These are phyloP conservation scores for Penelope pileata DNA, from an alignment of 2,113 vertebrate species.

Conservation along the genomic window DNA sequence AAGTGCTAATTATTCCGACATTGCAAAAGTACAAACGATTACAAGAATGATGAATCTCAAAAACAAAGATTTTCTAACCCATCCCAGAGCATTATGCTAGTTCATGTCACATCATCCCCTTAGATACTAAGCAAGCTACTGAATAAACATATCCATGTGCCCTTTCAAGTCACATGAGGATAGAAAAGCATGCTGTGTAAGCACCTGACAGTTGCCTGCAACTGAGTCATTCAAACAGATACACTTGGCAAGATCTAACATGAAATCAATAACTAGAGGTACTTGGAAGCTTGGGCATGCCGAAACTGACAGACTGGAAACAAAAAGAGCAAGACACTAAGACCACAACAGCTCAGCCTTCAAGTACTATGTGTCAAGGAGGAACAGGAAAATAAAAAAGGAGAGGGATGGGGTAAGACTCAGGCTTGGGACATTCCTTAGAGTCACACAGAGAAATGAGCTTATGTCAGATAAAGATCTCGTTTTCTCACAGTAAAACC, in stretches of 20 bases:
- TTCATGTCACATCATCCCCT: background rate
- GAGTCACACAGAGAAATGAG: background rate
- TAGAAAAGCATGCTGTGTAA: conserved; percentile 35
- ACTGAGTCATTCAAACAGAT: conserved; percentile 48
- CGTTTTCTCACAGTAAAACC: background rate
- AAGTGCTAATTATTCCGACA: background rate
- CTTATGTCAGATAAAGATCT: background rate
- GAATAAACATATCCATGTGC: conserved; percentile 50
- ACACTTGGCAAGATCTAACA: conserved; percentile 56
- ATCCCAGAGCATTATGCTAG: background rate
- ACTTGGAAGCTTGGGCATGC: conserved; percentile 18
- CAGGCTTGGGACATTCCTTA: background rate
- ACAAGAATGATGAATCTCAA: background rate
- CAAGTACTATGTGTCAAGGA: fast-evolving
- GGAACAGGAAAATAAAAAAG: too few relatives aligned
- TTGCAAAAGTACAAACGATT: background rate
- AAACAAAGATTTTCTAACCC: background rate
- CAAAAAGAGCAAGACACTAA: background rate
- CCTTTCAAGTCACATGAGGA: conserved; percentile 39
- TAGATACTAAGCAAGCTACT: background rate
- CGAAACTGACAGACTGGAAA: conserved; percentile 14
- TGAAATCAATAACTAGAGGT: conserved; percentile 15
- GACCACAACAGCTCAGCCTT: background rate
- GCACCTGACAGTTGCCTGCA: conserved; percentile 37
- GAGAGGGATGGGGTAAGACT: background rate